Conservation (phyloP, 2,113 vertebrate species). For the Podarcis cretensis region DNA sequence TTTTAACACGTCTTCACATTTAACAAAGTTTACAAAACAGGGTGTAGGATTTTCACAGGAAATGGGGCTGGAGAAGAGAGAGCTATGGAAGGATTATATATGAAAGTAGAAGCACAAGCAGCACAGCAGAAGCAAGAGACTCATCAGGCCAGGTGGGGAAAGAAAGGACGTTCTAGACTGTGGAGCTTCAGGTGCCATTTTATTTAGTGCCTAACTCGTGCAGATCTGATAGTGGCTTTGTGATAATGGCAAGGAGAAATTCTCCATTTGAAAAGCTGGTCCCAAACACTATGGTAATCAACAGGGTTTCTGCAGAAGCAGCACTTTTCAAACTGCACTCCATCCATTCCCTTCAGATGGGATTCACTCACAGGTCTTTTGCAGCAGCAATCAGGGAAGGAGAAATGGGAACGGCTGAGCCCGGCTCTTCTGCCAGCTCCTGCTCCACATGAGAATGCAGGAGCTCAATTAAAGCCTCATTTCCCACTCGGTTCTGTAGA, state of each 20-base stretch:
- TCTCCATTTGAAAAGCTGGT: not conserved
- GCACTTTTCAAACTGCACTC: not conserved
- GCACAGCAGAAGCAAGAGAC: constrained; percentile 58
- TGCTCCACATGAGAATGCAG: not conserved
- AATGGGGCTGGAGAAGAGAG: not conserved
- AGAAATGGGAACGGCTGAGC: not conserved
- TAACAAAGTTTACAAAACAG: constrained; percentile 59
- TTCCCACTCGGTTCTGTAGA: not conserved
- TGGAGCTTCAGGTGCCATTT: not conserved
- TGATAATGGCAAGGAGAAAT: not conserved
- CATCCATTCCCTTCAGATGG: too few relatives aligned
- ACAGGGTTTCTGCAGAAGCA: not conserved
- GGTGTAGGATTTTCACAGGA: constrained; percentile 48
- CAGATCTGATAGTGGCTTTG: not conserved
- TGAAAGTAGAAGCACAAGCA: constrained; percentile 44
- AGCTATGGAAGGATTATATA: constrained; percentile 38
- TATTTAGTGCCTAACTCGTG: not conserved
- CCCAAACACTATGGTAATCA: not conserved
- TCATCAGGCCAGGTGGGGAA: not conserved
- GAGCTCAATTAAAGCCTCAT: not conserved
- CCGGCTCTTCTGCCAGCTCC: not conserved
- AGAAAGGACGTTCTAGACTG: not conserved
- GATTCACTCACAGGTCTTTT: not conserved
- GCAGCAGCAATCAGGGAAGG: not conserved
- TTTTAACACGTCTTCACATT: constrained; percentile 70